Evolutionary conservation across 2,113 vertebrate species (phyloP).

Genomic region (Calidris pugnax): DNA sequence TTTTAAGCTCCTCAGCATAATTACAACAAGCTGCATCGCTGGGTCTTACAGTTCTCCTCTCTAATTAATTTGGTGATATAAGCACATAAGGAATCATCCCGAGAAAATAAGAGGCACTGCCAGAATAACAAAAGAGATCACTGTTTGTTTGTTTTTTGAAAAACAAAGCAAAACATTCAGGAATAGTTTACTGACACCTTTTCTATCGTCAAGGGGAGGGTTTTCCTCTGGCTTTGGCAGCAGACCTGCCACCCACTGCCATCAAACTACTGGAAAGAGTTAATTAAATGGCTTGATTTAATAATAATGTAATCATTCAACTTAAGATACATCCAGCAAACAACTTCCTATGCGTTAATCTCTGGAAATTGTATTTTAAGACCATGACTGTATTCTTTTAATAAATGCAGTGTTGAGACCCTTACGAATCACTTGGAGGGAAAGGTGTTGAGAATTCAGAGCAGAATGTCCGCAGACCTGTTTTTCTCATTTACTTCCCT

Average conservation of each 20-base stretch:
- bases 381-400: not conserved
- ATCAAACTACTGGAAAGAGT: not conserved
- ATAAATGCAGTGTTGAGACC: not conserved
- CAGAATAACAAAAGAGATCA: not conserved
- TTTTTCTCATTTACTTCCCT: not conserved
- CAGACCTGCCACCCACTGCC: not conserved
- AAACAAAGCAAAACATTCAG: not conserved
- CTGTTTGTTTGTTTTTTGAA: not conserved
- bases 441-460: not conserved
- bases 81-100: not conserved
- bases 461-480: rapidly evolving
- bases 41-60: not conserved
- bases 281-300: not conserved
- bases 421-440: not conserved
- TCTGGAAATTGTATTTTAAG: not conserved
- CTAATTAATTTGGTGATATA: constrained; percentile 1
- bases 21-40: not conserved
- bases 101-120: not conserved
- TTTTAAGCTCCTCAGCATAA: not conserved
- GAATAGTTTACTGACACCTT: not conserved
- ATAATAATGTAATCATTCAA: not conserved
- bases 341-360: not conserved
- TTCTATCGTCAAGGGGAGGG: rapidly evolving
- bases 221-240: too few relatives aligned
- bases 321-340: not conserved